phyloP scores from a whole-genome alignment of 2,113 vertebrate genomes.

The Orientallactaga bullata region DNA sequence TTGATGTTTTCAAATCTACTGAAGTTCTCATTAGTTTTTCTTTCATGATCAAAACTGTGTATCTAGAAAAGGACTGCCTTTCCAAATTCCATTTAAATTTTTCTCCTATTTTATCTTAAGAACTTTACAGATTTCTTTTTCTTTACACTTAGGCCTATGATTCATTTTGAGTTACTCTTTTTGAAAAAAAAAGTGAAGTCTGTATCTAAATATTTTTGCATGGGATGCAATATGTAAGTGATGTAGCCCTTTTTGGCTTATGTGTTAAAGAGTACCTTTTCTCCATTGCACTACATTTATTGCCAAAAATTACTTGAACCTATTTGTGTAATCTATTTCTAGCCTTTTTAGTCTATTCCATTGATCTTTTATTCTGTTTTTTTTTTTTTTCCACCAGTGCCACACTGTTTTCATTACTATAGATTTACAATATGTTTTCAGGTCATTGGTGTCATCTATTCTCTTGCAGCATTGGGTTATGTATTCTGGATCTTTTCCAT shows the following conservation, averaged over 20 bases:
- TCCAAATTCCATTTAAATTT: not conserved
- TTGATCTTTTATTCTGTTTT: not conserved
- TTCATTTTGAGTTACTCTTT: not conserved
- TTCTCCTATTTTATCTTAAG: not conserved
- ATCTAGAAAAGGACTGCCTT: not conserved
- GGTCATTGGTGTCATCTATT: not conserved
- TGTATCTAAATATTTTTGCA: not conserved
- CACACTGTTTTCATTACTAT: not conserved
- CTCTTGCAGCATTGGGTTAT: not conserved
- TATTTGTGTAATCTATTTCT: not conserved
- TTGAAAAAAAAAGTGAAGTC: not conserved
- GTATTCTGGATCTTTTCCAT: not conserved
- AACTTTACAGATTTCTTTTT: not conserved
- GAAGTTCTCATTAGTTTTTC: not conserved
- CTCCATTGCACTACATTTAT: not conserved
- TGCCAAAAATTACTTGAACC: not conserved
- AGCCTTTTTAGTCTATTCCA: not conserved
- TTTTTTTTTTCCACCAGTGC: not conserved
- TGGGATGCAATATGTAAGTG: no score
- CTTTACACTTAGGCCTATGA: not conserved
- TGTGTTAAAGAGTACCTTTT: not conserved
- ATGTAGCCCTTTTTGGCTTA: fast-evolving
- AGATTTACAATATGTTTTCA: not conserved
- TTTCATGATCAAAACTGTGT: not conserved
- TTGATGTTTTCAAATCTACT: not conserved